phyloP scores from a whole-genome alignment of 2,888 invertebrate genomes.

The Cordylochernes scorpioides region DNA sequence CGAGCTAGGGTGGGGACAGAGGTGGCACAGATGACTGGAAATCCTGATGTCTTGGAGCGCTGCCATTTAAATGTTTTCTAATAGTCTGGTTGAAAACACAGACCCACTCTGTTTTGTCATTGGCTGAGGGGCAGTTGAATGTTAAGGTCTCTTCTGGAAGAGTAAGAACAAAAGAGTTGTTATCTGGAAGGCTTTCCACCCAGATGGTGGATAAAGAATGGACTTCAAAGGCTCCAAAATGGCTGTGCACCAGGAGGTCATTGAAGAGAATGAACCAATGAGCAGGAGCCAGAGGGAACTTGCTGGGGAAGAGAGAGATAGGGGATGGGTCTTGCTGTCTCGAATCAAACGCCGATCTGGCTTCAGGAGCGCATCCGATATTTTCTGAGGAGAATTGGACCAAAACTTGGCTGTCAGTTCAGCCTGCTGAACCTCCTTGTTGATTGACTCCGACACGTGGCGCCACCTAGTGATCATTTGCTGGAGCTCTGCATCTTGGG shows the following conservation, averaged over 20 bases:
- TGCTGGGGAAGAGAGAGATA: conserved; percentile 39
- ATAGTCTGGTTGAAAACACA: conserved; percentile 46
- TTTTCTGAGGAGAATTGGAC: conserved; percentile 35
- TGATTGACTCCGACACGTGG: not conserved
- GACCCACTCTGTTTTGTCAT: conserved; percentile 46
- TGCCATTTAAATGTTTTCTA: conserved; percentile 29
- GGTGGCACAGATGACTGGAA: too few relatives aligned
- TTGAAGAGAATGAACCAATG: conserved; percentile 56
- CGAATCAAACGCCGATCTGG: conserved; percentile 44
- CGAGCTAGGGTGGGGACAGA: conserved; percentile 40
- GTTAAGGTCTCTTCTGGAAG: conserved; percentile 50
- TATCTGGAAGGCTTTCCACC: conserved; percentile 44
- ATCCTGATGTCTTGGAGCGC: too few relatives aligned
- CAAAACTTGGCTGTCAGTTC: conserved; percentile 43
- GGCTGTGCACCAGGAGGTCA: conserved; percentile 43
- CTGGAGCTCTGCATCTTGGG: not conserved
- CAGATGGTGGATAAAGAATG: conserved; percentile 47
- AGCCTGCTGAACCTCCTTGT: conserved; percentile 24
- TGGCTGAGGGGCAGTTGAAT: conserved; percentile 35
- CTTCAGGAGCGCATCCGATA: conserved; percentile 29
- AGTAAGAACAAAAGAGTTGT: conserved; percentile 31
- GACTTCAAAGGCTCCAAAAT: conserved; percentile 11
- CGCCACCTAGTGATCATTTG: not conserved
- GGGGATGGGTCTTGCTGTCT: conserved; percentile 41
- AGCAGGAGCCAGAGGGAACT: conserved; percentile 44